phyloP scores from a whole-genome alignment of 2,888 invertebrate genomes.

The Galeruca laticollis region DNA sequence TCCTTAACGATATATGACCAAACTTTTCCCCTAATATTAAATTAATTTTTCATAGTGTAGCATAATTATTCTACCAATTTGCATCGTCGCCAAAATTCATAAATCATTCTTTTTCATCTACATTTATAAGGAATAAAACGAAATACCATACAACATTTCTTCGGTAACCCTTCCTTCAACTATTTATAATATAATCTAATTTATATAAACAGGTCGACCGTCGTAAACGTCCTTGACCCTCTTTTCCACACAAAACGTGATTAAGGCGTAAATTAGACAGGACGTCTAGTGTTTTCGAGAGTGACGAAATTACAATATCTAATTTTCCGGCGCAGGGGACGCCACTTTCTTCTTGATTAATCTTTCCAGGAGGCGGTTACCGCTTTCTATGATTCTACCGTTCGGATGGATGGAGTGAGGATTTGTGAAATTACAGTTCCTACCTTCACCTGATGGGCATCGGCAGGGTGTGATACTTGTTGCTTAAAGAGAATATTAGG shows the following conservation, averaged over 20 bases:
- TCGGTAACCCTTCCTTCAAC: not conserved
- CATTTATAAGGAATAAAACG: no score
- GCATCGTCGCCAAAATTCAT: no score
- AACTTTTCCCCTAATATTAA: no score
- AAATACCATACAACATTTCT: no score
- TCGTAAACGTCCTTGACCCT: constrained; percentile 33
- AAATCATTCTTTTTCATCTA: no score
- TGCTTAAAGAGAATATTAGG: constrained; percentile 12
- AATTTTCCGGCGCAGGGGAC: constrained; percentile 48
- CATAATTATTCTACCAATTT: no score
- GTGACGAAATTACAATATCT: constrained; percentile 52
- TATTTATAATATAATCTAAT: constrained; percentile 6
- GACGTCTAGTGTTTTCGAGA: constrained; percentile 42
- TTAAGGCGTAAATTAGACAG: constrained; percentile 45
- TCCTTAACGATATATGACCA: no score
- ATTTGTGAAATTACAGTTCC: constrained; percentile 29
- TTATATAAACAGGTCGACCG: constrained; percentile 21
- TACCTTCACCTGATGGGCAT: constrained; percentile 18
- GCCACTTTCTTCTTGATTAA: constrained; percentile 50
- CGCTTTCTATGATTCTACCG: constrained; percentile 31
- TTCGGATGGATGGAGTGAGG: constrained; percentile 2
- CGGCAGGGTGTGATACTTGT: constrained; percentile 20
- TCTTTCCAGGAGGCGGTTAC: constrained; percentile 46
- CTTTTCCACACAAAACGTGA: constrained; percentile 32
- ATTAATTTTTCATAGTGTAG: no score